phyloP scores from a whole-genome alignment of 2,888 invertebrate genomes.

The Chrysodeixis includens region DNA sequence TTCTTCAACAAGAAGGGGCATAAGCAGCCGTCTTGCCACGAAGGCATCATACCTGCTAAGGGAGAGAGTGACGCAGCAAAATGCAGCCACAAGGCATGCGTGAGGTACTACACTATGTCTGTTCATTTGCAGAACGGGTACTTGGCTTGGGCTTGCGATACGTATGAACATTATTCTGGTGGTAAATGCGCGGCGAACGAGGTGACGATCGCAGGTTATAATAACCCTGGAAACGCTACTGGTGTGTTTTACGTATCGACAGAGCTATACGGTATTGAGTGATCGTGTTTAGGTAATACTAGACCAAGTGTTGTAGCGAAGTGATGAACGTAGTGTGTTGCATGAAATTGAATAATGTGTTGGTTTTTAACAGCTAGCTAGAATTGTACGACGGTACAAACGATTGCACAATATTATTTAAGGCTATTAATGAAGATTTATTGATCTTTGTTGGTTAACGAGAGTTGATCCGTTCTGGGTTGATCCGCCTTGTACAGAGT shows the following conservation, averaged over 20 bases:
- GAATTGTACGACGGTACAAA: background rate
- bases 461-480: background rate
- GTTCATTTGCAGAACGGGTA: conserved; percentile 75
- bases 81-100: conserved; percentile 83
- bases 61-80: conserved; percentile 80
- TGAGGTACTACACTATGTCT: conserved; percentile 76
- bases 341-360: background rate
- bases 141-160: conserved; percentile 78
- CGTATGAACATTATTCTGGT: conserved; percentile 72
- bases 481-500: background rate
- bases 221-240: conserved; percentile 82
- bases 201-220: conserved; percentile 81
- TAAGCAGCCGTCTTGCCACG: conserved; percentile 87
- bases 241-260: conserved; percentile 83
- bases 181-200: conserved; percentile 78
- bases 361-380: background rate
- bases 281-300: conserved; percentile 16
- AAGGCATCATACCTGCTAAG: conserved; percentile 74
- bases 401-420: background rate
- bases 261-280: conserved; percentile 70
- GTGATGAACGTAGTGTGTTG: background rate
- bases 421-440: background rate
- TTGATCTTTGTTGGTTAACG: background rate
- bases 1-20: conserved; percentile 89
- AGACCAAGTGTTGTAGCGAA: background rate